Conservation (phyloP, 2,113 vertebrate genomes). For the Xyrauchen texanus region DNA sequence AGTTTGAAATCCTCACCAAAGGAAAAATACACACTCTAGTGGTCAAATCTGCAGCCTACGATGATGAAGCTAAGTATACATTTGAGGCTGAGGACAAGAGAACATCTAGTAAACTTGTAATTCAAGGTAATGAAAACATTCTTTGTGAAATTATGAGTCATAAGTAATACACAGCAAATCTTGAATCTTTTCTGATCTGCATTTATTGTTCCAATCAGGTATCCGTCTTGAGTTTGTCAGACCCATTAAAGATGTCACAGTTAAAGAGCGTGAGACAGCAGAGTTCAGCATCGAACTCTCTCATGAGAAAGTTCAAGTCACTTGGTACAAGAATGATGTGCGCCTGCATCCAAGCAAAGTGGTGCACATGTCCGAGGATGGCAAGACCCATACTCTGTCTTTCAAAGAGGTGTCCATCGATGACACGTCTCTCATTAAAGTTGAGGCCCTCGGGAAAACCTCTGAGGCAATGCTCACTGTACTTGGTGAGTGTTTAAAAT, state of each 20-base stretch:
- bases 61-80: slow-evolving; percentile 94
- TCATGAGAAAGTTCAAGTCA: slow-evolving; percentile 89
- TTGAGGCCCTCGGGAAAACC: slow-evolving; percentile 90
- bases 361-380: slow-evolving; percentile 87
- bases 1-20: slow-evolving; percentile 81
- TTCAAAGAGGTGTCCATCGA: slow-evolving; percentile 93
- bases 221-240: slow-evolving; percentile 94
- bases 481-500: slow-evolving; percentile 72
- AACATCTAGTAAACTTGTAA: slow-evolving; percentile 85
- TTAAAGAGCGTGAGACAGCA: slow-evolving; percentile 93
- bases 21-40: slow-evolving; percentile 81
- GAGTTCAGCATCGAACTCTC: slow-evolving; percentile 93
- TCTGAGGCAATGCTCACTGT: slow-evolving; percentile 93
- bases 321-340: slow-evolving; percentile 95
- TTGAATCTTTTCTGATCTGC: not conserved
- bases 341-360: slow-evolving; percentile 88
- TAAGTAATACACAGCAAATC: not conserved
- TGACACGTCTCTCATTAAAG: slow-evolving; percentile 93
- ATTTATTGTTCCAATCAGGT: slow-evolving; percentile 69
- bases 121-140: slow-evolving; percentile 80
- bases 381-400: slow-evolving; percentile 83
- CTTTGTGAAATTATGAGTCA: not conserved
- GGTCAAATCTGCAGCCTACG: slow-evolving; percentile 86
- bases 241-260: slow-evolving; percentile 93
- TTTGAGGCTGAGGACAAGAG: slow-evolving; percentile 97